Evolutionary conservation across 1,140 invertebrate genomes (phyloP).

Genomic region (Drosophila insularis): DNA sequence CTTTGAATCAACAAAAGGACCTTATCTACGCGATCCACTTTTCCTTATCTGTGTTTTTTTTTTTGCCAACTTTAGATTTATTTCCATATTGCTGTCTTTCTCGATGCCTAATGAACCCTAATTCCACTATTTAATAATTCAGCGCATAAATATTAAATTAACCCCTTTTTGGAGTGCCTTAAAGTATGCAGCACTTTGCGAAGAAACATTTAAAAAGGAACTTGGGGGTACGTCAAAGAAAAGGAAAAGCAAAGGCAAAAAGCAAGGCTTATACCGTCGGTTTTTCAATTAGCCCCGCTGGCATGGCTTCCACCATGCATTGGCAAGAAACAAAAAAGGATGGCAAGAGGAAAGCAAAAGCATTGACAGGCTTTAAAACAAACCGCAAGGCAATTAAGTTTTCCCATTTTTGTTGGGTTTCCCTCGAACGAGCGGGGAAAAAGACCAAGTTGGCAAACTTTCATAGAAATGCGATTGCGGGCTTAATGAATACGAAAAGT

Average conservation of each 20-base stretch:
- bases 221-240: conserved; percentile 23
- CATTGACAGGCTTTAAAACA: conserved; percentile 6
- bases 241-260: conserved; percentile 1
- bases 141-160: conserved; percentile 54
- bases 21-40: not conserved
- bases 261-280: conserved; percentile 32
- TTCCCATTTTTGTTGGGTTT: not conserved
- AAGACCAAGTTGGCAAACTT: not conserved
- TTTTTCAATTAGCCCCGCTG: conserved; percentile 41
- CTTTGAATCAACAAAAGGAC: conserved; percentile 60
- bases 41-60: not conserved
- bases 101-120: conserved; percentile 45
- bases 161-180: conserved; percentile 19
- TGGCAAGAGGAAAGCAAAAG: not conserved
- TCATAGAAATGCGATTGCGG: not conserved
- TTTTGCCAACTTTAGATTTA: conserved; percentile 25
- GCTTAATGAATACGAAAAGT: not conserved
- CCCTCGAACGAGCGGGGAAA: not conserved
- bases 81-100: conserved; percentile 12
- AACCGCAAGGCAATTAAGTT: conserved; percentile 6
- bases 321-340: not conserved
- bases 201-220: conserved; percentile 37
- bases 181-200: conserved; percentile 18
- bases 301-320: conserved; percentile 3
- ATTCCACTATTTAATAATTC: conserved; percentile 49